phyloP scores from a whole-genome alignment of 2,797 vertebrate species.

The Kryptolebias ocellatus region DNA sequence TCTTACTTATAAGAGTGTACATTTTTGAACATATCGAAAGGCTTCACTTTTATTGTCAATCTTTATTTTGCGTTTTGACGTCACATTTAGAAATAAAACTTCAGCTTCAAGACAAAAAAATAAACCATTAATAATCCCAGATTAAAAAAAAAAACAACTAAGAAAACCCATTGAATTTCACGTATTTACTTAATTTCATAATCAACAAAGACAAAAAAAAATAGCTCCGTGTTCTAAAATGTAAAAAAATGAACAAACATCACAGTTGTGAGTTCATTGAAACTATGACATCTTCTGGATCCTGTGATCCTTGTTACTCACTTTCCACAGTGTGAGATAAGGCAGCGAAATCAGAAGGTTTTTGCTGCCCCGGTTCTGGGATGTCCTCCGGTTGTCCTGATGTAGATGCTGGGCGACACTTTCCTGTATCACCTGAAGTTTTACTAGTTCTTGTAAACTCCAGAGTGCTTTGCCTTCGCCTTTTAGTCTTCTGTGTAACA shows the following conservation, averaged over 20 bases:
- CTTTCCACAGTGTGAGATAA: constrained; percentile 46
- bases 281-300: constrained; percentile 11
- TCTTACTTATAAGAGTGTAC: background rate
- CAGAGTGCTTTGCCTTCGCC: constrained; percentile 42
- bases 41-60: constrained; percentile 9
- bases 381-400: constrained; percentile 13
- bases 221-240: constrained; percentile 3
- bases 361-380: constrained; percentile 16
- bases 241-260: background rate
- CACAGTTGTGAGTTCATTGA: background rate
- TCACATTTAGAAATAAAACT: constrained; percentile 18
- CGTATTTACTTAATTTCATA: background rate
- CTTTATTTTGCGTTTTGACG: constrained; percentile 33
- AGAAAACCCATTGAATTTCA: background rate
- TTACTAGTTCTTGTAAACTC: constrained; percentile 25
- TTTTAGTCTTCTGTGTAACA: constrained; percentile 5
- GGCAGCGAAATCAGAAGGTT: constrained; percentile 25
- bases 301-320: constrained; percentile 59
- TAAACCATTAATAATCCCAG: too few species aligned
- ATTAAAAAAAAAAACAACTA: too few species aligned
- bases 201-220: background rate
- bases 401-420: constrained; percentile 16
- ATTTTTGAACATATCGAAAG: constrained; percentile 20
- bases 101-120: background rate
- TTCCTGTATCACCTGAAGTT: constrained; percentile 8